Evolutionary conservation across 1,140 invertebrate species (phyloP), one percentile per base, ranked within the genome.

Genomic region (Microplitis mediator): DNA sequence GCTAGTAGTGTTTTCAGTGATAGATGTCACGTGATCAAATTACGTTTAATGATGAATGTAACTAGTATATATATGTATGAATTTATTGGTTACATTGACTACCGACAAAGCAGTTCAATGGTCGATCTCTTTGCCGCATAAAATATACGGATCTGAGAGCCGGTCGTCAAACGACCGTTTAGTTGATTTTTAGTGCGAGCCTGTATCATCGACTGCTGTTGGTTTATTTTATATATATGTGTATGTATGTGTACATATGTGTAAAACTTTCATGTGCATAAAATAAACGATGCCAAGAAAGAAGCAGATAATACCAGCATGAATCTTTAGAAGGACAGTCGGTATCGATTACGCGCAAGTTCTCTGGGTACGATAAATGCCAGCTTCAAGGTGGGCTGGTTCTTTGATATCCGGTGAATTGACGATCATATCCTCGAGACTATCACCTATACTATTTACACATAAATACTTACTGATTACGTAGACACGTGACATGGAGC

Each of bases 351-450:
- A 71, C 73, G 56, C 72, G 62, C 16, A 54, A 64, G 58, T 74
- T 65, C 56, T 67, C 45, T 66, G 63, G 70, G 31, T 69, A 39
- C 71, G 60, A 64, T 51, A 74, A 71, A 69, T 39, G 52, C 69
- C 58, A 66, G 61, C 61, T 52, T 71, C 72, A 75, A 75, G 74
- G 74, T 75, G 74, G 74, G 63, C 74, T 65, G 66, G 65, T 72
- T 70, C 72, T 74, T 74, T 71, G 73, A 74, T 71, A 73, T 52
- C 50, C 65, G 60, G 31, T 52, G 68, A 64, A 74, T 36, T 54
- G 69, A 71, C 69, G 61, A 58, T 56, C 67, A 74, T 63, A 60
- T 72, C 54, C 63, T 71, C 69, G 64, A 14, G 39, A 52, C 64
- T 35, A 72, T 69, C 45, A 58, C 51, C 4, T 52, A 56, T 58